These are phyloP conservation scores for Melanotaenia pygmaea DNA, from an alignment of 2,797 vertebrate species.

Conservation along the genomic window DNA sequence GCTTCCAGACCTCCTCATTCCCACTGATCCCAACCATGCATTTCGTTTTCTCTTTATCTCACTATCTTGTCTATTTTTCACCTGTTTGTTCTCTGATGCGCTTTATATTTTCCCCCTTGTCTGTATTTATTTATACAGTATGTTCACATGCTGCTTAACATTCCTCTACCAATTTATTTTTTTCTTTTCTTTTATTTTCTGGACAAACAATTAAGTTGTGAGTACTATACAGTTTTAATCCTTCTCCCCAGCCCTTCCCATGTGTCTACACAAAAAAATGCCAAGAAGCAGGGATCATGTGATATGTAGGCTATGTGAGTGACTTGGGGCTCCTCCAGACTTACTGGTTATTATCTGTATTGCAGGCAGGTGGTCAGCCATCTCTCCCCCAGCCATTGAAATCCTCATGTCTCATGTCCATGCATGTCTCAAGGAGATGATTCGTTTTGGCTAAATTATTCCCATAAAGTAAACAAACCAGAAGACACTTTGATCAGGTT, in stretches of 20 bases:
- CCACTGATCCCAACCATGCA: conserved; percentile 82
- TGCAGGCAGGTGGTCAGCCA: conserved; percentile 56
- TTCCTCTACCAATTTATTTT: conserved; percentile 40
- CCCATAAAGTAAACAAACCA: background rate
- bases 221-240: conserved; percentile 23
- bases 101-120: conserved; percentile 11
- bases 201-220: conserved; percentile 44
- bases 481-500: background rate
- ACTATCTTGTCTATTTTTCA: conserved; percentile 23
- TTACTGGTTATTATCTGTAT: conserved; percentile 55
- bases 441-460: background rate
- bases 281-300: conserved; percentile 8
- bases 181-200: conserved; percentile 24
- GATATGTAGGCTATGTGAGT: background rate
- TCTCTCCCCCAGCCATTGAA: conserved; percentile 20
- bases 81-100: conserved; percentile 12
- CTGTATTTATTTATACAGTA: conserved; percentile 18
- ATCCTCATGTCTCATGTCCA: conserved; percentile 15
- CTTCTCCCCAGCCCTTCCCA: conserved; percentile 15
- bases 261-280: conserved; percentile 42
- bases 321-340: conserved; percentile 34
- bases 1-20: conserved; percentile 87
- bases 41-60: conserved; percentile 47
- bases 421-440: conserved; percentile 13
- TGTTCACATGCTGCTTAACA: conserved; percentile 3